A percentile compares a stretch with the other conserved stretches of the same genome.
phyloP scores from a whole-genome alignment of 2,888 invertebrate species.

The Drosophila trichaetosa region DNA sequence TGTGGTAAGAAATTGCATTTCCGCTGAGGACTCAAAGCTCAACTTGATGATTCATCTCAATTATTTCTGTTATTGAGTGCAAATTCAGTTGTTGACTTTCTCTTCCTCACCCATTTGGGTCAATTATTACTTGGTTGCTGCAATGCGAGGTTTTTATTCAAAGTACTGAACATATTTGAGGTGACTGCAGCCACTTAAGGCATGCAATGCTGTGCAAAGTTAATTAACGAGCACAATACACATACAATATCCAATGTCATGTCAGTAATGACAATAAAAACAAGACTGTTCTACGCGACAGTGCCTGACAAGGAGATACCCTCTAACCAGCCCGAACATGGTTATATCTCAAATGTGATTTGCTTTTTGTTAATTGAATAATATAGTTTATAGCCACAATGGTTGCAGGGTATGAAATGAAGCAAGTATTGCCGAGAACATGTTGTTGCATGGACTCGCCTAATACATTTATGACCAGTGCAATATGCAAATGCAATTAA shows the following conservation, averaged over 20 bases:
- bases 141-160: not conserved
- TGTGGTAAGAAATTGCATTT: slow-evolving; percentile 54
- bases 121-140: slow-evolving; percentile 9
- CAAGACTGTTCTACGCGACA: no score
- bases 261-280: not conserved
- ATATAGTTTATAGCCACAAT: no score
- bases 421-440: not conserved
- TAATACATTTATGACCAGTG: slow-evolving; percentile 56
- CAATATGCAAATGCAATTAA: slow-evolving; percentile 76
- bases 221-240: slow-evolving; percentile 50
- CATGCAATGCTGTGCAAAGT: slow-evolving; percentile 10
- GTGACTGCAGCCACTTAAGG: not conserved
- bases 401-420: not conserved
- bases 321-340: not conserved
- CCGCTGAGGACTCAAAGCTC: slow-evolving; percentile 27
- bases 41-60: slow-evolving; percentile 43
- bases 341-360: not conserved
- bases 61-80: slow-evolving; percentile 18
- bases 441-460: slow-evolving; percentile 18
- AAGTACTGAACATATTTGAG: not conserved
- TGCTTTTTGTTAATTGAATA: no score
- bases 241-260: slow-evolving; percentile 34
- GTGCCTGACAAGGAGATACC: not conserved
- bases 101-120: slow-evolving; percentile 40
- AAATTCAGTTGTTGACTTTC: slow-evolving; percentile 54